Conservation (phyloP, 2,888 invertebrate genomes). For the Tenthredo livida region DNA sequence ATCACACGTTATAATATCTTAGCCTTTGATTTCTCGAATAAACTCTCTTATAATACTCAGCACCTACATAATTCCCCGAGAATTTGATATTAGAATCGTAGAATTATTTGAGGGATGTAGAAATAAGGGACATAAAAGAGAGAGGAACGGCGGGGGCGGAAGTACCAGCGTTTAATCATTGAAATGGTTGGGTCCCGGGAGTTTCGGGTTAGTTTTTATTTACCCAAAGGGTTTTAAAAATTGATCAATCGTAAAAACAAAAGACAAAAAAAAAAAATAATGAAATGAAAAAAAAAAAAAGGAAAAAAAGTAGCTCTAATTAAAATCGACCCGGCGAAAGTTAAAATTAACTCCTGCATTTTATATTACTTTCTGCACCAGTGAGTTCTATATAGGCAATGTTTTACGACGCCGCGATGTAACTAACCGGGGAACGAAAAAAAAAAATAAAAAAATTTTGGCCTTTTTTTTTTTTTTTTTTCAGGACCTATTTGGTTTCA, state of each 20-base stretch:
- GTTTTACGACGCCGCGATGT: constrained; percentile 10
- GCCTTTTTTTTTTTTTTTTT: background rate
- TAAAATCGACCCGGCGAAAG: constrained; percentile 34
- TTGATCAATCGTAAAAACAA: background rate
- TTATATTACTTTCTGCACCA: constrained; percentile 8
- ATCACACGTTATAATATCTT: background rate
- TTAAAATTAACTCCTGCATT: constrained; percentile 27
- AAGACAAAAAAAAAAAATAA: background rate
- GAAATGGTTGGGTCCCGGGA: background rate
- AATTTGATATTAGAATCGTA: background rate
- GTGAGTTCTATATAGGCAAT: background rate
- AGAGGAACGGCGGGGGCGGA: background rate
- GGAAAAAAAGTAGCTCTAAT: background rate
- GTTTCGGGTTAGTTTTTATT: constrained; percentile 4
- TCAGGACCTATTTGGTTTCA: background rate
- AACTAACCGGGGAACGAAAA: background rate
- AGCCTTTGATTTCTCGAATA: background rate
- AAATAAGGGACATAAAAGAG: background rate
- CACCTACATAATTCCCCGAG: background rate
- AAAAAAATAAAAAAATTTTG: too few relatives aligned
- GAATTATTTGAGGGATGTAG: background rate
- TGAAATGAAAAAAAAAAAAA: background rate
- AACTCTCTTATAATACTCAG: background rate
- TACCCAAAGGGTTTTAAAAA: constrained; percentile 5
- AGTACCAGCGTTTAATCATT: constrained; percentile 21